Evolutionary conservation across 2,113 vertebrate species (phyloP).

Genomic region (Python bivittatus): DNA sequence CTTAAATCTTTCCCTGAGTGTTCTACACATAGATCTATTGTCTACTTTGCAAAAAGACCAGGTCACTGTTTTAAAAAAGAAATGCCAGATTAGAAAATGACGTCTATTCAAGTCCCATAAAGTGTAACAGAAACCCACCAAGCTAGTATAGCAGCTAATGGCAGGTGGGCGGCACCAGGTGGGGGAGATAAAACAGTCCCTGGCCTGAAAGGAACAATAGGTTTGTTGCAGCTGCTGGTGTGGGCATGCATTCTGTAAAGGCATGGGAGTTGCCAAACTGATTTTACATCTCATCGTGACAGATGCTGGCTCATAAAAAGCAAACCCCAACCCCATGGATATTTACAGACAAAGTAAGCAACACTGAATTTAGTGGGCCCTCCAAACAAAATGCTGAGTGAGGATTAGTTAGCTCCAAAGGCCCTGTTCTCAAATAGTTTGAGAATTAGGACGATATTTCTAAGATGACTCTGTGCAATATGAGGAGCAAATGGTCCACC

Average conservation of each 20-base stretch:
- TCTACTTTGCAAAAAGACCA: not conserved
- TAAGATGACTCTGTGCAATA: not conserved
- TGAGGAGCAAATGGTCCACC: not conserved
- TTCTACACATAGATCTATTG: not conserved
- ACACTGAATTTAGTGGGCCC: not conserved
- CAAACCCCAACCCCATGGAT: not conserved
- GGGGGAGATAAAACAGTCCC: not conserved
- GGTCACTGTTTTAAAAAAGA: not conserved
- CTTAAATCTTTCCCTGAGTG: not conserved
- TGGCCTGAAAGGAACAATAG: not conserved
- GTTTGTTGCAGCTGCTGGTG: constrained; percentile 15
- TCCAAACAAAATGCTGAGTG: not conserved
- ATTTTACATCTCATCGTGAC: not conserved
- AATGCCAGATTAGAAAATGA: not conserved
- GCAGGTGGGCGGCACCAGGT: not conserved
- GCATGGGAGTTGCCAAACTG: not conserved
- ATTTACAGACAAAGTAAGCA: not conserved
- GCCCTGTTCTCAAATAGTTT: not conserved
- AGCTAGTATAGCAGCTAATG: constrained; percentile 3
- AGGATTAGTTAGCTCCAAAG: not conserved
- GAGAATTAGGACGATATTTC: not conserved
- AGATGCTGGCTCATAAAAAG: constrained; percentile 5
- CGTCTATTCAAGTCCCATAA: rapidly evolving
- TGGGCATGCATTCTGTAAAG: not conserved
- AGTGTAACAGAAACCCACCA: not conserved